Conservation (phyloP, 2,888 invertebrate species). For the Schizaphis graminum region DNA sequence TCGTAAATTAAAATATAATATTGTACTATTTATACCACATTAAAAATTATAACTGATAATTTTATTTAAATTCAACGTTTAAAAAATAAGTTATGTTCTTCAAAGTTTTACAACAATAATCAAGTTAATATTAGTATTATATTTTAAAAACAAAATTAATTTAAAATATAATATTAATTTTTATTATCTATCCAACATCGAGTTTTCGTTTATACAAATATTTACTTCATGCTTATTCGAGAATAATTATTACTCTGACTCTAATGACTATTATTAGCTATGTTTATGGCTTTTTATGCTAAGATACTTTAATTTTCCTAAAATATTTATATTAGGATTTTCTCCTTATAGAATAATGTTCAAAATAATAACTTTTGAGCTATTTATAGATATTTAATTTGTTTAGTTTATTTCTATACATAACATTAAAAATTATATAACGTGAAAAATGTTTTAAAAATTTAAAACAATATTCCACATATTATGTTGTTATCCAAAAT, state of each 20-base stretch:
- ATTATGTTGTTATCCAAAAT: too few relatives aligned
- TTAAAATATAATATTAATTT: not conserved
- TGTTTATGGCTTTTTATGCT: not conserved
- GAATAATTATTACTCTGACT: not conserved
- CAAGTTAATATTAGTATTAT: not conserved
- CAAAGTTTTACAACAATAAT: not conserved
- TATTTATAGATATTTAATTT: too few relatives aligned
- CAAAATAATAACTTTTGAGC: too few relatives aligned
- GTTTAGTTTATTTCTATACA: too few relatives aligned
- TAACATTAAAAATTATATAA: too few relatives aligned
- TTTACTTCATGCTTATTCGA: not conserved
- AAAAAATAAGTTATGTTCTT: not conserved
- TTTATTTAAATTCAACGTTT: not conserved
- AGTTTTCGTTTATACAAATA: not conserved
- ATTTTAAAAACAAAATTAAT: not conserved
- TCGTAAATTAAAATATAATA: not conserved
- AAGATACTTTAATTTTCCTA: too few relatives aligned
- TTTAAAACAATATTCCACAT: too few relatives aligned
- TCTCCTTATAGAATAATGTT: too few relatives aligned
- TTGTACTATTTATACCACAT: not conserved
- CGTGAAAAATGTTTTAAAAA: too few relatives aligned
- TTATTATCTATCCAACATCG: not conserved
- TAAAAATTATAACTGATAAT: not conserved
- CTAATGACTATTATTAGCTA: not conserved
- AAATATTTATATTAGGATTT: too few relatives aligned